phyloP scores from a whole-genome alignment of 2,888 invertebrate genomes.

The Pseudolycoriella hygida region DNA sequence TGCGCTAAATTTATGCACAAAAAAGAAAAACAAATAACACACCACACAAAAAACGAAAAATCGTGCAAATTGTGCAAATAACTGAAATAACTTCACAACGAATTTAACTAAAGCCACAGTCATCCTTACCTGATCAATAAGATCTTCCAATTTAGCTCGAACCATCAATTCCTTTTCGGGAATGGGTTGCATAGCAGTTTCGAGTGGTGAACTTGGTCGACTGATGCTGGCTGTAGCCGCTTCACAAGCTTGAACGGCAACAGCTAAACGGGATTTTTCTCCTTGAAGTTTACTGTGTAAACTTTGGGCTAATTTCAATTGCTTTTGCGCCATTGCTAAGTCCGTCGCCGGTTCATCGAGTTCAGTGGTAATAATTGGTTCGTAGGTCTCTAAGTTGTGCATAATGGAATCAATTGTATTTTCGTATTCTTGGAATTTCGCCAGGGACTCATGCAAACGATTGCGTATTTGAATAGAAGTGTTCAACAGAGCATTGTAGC shows the following conservation, averaged over 20 bases:
- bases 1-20: conserved; percentile 2
- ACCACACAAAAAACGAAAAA: conserved; percentile 10
- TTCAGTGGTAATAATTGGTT: conserved; percentile 55
- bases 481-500: conserved; percentile 73
- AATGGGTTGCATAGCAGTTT: conserved; percentile 67
- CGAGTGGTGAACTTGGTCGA: conserved; percentile 75
- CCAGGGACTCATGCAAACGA: conserved; percentile 68
- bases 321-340: conserved; percentile 50
- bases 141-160: conserved; percentile 70
- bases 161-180: conserved; percentile 73
- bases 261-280: conserved; percentile 68
- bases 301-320: conserved; percentile 57
- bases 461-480: conserved; percentile 84
- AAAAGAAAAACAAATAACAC: conserved; percentile 23
- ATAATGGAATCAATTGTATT: conserved; percentile 73
- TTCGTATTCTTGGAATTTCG: conserved; percentile 88
- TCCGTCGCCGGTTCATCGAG: conserved; percentile 57
- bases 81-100: conserved; percentile 12
- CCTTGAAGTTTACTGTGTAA: conserved; percentile 76
- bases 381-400: conserved; percentile 61
- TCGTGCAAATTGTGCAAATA: conserved; percentile 13
- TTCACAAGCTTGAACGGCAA: conserved; percentile 83
- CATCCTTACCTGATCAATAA: conserved; percentile 71
- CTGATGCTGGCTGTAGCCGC: conserved; percentile 84
- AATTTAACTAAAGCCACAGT: too few species aligned